Percentiles rank a stretch among this genome's conserved stretches.
Evolutionary conservation across 2,113 vertebrate genomes (phyloP).

Genomic region (Picathartes gymnocephalus): DNA sequence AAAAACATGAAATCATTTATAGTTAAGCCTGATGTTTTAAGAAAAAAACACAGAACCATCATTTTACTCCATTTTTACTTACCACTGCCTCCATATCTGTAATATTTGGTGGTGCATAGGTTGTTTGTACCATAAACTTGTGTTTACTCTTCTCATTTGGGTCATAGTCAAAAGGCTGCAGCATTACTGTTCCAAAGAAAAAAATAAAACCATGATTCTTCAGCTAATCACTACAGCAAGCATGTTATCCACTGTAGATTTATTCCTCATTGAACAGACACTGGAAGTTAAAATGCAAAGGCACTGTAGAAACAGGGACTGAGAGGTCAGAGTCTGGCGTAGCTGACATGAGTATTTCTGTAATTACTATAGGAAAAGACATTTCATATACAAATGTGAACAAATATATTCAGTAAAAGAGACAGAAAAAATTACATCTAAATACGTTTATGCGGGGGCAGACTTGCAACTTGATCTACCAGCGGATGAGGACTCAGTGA

Average conservation of each 20-base stretch:
- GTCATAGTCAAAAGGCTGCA: conserved; percentile 98
- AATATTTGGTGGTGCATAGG: conserved; percentile 87
- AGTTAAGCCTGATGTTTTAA: not conserved
- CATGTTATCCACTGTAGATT: not conserved
- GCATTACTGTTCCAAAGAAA: conserved; percentile 84
- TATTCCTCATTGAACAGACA: not conserved
- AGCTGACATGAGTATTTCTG: not conserved
- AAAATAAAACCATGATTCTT: not conserved
- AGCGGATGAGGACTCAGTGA: not conserved
- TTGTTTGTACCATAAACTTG: conserved; percentile 99
- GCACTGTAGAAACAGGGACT: not conserved
- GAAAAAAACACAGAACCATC: not conserved
- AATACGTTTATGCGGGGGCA: not conserved
- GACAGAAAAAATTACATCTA: not conserved
- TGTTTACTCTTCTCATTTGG: conserved; percentile 99
- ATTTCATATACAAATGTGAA: not conserved
- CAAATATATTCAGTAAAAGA: not conserved
- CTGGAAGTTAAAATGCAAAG: not conserved
- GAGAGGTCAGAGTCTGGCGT: not conserved
- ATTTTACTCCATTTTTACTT: conserved; percentile 56
- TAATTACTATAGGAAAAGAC: not conserved
- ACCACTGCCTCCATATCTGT: conserved; percentile 97
- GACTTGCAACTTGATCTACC: not conserved
- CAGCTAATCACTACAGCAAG: not conserved
- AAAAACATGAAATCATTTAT: not conserved